Base-by-base conservation (phyloP, 2,113 vertebrate genomes). In the Takifugu bimaculatus region DNA sequence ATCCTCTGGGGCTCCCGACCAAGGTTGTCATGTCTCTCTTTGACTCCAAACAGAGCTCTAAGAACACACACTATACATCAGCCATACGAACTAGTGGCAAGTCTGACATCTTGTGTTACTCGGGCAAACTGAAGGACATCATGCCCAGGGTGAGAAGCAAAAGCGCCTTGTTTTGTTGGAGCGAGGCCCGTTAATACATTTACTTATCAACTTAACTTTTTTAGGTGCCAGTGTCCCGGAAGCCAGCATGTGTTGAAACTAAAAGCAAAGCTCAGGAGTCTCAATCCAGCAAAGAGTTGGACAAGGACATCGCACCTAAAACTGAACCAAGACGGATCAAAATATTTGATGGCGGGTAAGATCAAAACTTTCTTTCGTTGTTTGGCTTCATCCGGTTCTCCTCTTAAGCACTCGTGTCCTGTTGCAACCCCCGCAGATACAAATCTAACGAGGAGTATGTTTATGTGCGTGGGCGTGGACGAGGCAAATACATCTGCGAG, bases 401-500 rank as follows among this genome's bases (percentile, higher is more conserved):
- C 9, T 11, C 35, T 39, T 11, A 6, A 10, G 35, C 5, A 28
- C 43, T 56, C 9, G 35, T 57, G 25, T 11, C 63, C 6, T 70
- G 3, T 63, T 72, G 11, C 14, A 35, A 63, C 15, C 50, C 13
- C 73, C 14, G 27, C 82, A 98, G 96, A 73, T 99, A 92, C 86
- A 99, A 98, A 79, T 99, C 96, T 42, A 99, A 98, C 5, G 97
- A 99, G 85, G 96, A 99, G 55, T 99, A 99, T 58, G 94, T 99
- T 5, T 99, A 99, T 35, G 95, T 99, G 28, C 93, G 97, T 35
- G 97, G 97, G 4, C 92, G 97, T 75, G 97, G 97, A 65, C 92
- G 97, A 62, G 97, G 97, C 57, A 98, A 98, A 70, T 99, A 98
- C 72, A 97, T 98, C 82, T 99, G 97, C 81, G 96, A 99, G 70